These are phyloP conservation scores for Noctilio leporinus DNA, from an alignment of 2,113 vertebrate genomes.

Conservation along the genomic window DNA sequence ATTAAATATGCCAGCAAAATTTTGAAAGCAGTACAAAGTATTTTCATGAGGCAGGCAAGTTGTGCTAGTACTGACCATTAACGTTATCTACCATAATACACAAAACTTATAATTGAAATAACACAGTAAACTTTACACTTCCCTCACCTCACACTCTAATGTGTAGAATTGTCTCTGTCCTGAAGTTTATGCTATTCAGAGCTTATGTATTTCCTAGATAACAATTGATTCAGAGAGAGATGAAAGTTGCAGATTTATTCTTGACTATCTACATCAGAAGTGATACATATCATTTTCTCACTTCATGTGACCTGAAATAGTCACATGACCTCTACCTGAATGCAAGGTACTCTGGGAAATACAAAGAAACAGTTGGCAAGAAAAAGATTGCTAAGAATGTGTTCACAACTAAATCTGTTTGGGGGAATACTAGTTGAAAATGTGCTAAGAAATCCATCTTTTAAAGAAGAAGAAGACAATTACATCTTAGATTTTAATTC, in stretches of 20 bases:
- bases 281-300: neutral
- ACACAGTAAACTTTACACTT: neutral
- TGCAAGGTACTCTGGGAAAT: neutral
- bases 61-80: neutral
- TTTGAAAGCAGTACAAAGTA: neutral
- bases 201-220: neutral
- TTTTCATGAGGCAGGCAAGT: neutral
- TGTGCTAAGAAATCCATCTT: neutral
- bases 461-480: neutral
- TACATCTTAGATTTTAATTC: neutral
- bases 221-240: neutral
- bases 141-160: rapidly evolving
- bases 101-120: neutral
- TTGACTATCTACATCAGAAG: neutral
- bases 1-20: neutral
- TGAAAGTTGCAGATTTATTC: neutral
- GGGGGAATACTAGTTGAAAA: neutral
- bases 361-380: neutral
- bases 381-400: neutral
- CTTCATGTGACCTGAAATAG: neutral
- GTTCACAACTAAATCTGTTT: neutral
- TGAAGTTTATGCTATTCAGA: neutral
- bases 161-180: neutral
- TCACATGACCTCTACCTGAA: neutral
- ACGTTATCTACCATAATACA: neutral